A percentile compares a stretch with the other conserved stretches of the same genome.
These are phyloP conservation scores for Thyatira batis DNA, from an alignment of 2,888 invertebrate species.

Conservation along the genomic window DNA sequence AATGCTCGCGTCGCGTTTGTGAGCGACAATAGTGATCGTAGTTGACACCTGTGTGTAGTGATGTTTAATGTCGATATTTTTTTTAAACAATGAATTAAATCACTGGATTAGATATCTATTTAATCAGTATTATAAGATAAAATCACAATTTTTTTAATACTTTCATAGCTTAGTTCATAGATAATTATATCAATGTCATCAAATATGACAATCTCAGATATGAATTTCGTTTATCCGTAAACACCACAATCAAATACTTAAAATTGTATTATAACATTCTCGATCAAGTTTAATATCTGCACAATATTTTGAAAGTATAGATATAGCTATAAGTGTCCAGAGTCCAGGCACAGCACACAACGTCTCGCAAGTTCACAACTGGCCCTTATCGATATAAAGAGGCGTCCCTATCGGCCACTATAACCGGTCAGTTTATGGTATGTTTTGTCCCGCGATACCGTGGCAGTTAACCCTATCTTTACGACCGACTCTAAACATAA, in stretches of 20 bases:
- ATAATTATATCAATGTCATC: too few relatives aligned
- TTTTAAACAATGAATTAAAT: neutral
- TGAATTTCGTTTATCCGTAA: too few relatives aligned
- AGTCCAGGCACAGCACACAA: neutral
- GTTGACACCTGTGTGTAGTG: conserved; percentile 73
- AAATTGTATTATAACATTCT: too few relatives aligned
- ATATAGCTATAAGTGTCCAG: neutral
- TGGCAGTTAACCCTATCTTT: conserved; percentile 82
- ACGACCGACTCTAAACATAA: conserved; percentile 80
- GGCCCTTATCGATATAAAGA: conserved; percentile 31
- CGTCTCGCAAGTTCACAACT: neutral
- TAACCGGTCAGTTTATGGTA: conserved; percentile 79
- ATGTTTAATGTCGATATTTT: conserved; percentile 28
- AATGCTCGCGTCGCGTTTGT: conserved; percentile 72
- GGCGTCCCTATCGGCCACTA: conserved; percentile 62
- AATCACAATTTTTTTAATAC: too few relatives aligned
- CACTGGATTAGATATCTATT: neutral
- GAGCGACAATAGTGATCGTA: conserved; percentile 69
- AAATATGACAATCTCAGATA: too few relatives aligned
- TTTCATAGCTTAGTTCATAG: too few relatives aligned
- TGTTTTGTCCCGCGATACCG: conserved; percentile 77
- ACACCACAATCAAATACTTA: too few relatives aligned
- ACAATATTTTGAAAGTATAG: neutral
- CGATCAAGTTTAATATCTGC: too few relatives aligned
- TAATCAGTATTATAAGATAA: too few relatives aligned